These are phyloP conservation scores for Heteronetta atricapilla DNA, from an alignment of 2,113 vertebrate species.

Conservation along the genomic window DNA sequence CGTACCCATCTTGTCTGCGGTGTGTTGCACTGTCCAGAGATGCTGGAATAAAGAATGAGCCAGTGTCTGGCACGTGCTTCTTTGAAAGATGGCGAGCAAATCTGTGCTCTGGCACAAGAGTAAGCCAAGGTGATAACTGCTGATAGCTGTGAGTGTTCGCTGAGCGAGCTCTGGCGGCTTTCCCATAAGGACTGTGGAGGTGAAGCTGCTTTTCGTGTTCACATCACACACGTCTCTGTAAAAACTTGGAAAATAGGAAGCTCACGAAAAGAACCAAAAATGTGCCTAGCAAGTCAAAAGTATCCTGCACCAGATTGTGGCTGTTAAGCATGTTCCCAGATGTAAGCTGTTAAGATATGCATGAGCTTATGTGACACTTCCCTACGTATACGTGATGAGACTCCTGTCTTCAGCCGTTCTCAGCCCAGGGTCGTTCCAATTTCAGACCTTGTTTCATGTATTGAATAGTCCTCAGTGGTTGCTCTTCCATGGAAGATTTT, in stretches of 20 bases:
- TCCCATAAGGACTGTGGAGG: background rate
- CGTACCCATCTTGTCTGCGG: background rate
- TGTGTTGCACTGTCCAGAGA: background rate
- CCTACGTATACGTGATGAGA: accelerated
- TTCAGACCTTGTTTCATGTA: background rate
- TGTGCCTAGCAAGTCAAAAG: background rate
- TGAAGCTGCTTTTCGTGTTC: background rate
- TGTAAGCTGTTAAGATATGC: background rate
- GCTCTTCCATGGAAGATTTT: background rate
- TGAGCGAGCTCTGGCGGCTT: background rate
- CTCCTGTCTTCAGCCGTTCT: background rate
- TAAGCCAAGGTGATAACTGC: background rate
- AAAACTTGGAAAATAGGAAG: background rate
- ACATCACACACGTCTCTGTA: background rate
- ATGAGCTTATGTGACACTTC: background rate
- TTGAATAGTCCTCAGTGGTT: background rate
- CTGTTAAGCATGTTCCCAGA: background rate
- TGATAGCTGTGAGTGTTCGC: background rate
- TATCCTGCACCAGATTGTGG: background rate
- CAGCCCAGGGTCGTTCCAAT: background rate
- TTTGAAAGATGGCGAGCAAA: background rate
- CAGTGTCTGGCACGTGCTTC: background rate
- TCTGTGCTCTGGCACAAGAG: background rate
- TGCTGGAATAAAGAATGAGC: background rate
- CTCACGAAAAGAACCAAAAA: background rate